phyloP scores from a whole-genome alignment of 2,888 invertebrate genomes.

The Temnothorax ravouxi region DNA sequence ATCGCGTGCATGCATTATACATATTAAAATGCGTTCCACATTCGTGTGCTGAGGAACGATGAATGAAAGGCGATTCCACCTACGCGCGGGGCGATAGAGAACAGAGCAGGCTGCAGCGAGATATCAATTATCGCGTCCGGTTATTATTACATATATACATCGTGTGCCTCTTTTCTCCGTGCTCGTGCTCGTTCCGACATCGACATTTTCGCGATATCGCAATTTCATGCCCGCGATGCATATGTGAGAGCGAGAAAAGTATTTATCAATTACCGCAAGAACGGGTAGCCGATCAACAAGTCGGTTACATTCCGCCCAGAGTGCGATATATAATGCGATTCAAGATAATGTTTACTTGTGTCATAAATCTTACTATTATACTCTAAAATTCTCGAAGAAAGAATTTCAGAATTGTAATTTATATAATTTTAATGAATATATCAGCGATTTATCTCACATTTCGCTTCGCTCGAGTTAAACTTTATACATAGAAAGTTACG shows the following conservation, averaged over 20 bases:
- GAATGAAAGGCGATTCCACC: slow-evolving; percentile 74
- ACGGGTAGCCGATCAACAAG: slow-evolving; percentile 12
- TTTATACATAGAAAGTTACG: neutral
- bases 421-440: neutral
- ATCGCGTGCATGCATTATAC: slow-evolving; percentile 61
- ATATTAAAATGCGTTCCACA: slow-evolving; percentile 67
- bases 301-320: neutral
- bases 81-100: slow-evolving; percentile 75
- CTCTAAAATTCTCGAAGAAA: no score
- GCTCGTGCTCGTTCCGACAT: slow-evolving; percentile 17
- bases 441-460: neutral
- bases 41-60: slow-evolving; percentile 59
- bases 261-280: slow-evolving; percentile 35
- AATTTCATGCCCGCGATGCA: slow-evolving; percentile 18
- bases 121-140: slow-evolving; percentile 80
- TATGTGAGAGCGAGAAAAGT: neutral
- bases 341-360: neutral
- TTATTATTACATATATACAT: slow-evolving; percentile 61
- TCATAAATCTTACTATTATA: slow-evolving; percentile 10
- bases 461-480: neutral
- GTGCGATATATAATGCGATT: neutral
- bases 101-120: slow-evolving; percentile 66
- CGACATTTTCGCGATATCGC: slow-evolving; percentile 40
- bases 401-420: slow-evolving; percentile 18
- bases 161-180: slow-evolving; percentile 42